Base-by-base conservation (phyloP, 2,888 invertebrate species). In the Hoplodrina ambigua region DNA sequence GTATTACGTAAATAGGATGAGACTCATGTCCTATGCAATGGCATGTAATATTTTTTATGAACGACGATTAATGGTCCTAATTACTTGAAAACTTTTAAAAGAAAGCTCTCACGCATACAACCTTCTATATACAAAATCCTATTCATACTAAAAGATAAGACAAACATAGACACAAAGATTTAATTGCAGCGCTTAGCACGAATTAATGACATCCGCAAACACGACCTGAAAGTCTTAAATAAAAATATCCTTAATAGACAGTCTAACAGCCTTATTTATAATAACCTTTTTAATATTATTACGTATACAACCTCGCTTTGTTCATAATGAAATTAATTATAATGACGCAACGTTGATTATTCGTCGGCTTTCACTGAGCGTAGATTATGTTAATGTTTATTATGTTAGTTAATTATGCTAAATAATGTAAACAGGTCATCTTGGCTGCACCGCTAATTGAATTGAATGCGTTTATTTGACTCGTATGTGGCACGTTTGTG, bases 341-440 rank as follows among this genome's bases (percentile, higher is more conserved):
- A 37, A 41, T 82, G 75, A 80, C 70, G 78, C 68, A 82, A 82
- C 58, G 25, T 41, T n/a, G 56, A 44, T 73, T 63, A 69, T 56
- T 62, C 41, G 69, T 41, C 49, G 54, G 62, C 81, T 82, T 82
- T 82, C 82, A 69, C 83, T 78, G 56, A 63, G 57, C 37, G 74
- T 76, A 72, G 62, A 68, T 73, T 69, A 79, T 68, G 72, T 56
- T 75, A 66, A 74, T 58, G 58, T 58, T 56, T 46, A 63, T n/a
- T 72, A 75, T 75, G 62, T 33, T 81, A 70, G 49, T 62, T 69
- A 74, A 76, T 56, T 73, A 78, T 82, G 69, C 56, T 78, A 82
- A 82, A 60, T 66, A 72, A 82, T 82, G 78, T 72, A 82, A 72
- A n/a, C 63, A 20, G 82, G 82, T 66, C 80, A 70, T 72, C 72